Percentiles rank a stretch among this genome's conserved stretches.
phyloP scores from a whole-genome alignment of 35 echinoderm and acorn worm genomes.

The Apostichopus californicus region DNA sequence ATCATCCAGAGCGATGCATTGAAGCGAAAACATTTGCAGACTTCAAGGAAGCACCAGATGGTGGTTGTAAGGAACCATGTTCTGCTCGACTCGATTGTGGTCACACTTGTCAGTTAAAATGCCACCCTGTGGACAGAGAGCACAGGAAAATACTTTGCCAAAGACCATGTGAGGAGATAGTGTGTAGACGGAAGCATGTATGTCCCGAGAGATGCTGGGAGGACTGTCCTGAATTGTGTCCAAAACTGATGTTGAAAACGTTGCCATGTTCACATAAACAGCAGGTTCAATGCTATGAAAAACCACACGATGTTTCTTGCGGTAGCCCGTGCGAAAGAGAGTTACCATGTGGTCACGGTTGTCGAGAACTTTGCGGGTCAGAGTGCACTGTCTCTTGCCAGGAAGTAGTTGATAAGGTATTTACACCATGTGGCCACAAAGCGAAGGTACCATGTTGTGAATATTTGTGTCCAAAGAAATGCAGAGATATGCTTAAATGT shows the following conservation, averaged over 20 bases:
- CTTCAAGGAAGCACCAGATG: conserved; percentile 49
- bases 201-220: background rate
- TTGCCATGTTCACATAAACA: conserved; percentile 29
- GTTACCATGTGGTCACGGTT: conserved; percentile 66
- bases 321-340: conserved; percentile 23
- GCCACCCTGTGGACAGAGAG: conserved; percentile 60
- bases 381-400: background rate
- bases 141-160: conserved; percentile 20
- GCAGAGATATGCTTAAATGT: conserved; percentile 18
- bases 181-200: conserved; percentile 20
- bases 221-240: conserved; percentile 4
- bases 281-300: background rate
- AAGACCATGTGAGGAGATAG: conserved; percentile 26
- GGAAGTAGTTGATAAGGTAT: conserved; percentile 3
- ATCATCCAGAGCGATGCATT: conserved; percentile 52
- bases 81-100: conserved; percentile 75
- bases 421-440: conserved; percentile 54
- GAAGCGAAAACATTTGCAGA: conserved; percentile 44
- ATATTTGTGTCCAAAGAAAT: conserved; percentile 24
- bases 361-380: conserved; percentile 10
- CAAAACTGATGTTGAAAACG: background rate
- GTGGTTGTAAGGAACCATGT: conserved; percentile 63
- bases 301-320: conserved; percentile 27
- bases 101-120: conserved; percentile 64
- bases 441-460: conserved; percentile 18